These are phyloP conservation scores for Trichoplusia ni DNA, from an alignment of 1,140 invertebrate species.

Conservation along the genomic window DNA sequence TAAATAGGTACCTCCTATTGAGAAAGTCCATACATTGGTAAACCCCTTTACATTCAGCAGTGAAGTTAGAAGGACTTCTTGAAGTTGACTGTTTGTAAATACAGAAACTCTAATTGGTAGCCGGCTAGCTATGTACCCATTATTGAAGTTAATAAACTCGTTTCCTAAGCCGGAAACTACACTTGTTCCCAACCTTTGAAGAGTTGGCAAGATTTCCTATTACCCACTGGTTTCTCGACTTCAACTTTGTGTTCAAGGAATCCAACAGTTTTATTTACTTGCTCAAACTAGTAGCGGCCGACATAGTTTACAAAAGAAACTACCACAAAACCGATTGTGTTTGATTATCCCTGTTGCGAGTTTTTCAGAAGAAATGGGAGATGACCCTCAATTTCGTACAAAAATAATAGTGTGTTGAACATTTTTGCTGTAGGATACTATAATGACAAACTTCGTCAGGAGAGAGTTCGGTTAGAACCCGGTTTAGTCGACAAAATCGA, in stretches of 20 bases:
- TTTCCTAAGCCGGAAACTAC: constrained; percentile 50
- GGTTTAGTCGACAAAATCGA: too few relatives aligned
- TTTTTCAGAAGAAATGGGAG: neutral
- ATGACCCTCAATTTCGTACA: neutral
- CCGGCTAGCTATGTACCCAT: constrained; percentile 19
- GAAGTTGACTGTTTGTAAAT: neutral
- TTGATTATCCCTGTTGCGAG: neutral
- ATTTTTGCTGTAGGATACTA: too few relatives aligned
- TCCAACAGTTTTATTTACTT: constrained; percentile 52
- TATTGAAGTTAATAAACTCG: constrained; percentile 55
- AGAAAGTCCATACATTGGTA: too few relatives aligned
- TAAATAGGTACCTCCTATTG: too few relatives aligned
- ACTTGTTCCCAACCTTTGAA: constrained; percentile 50
- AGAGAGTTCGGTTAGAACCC: too few relatives aligned
- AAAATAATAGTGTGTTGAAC: neutral
- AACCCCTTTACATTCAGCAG: too few relatives aligned
- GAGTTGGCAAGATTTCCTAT: constrained; percentile 61
- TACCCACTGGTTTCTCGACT: constrained; percentile 44
- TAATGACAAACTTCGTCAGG: too few relatives aligned
- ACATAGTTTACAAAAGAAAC: constrained; percentile 27
- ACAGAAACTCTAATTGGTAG: constrained; percentile 17
- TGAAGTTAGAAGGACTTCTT: neutral
- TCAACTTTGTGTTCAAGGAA: constrained; percentile 47
- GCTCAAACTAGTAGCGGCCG: constrained; percentile 29
- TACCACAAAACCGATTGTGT: neutral